Percentiles rank a stretch among this genome's conserved stretches.
Conservation (phyloP, 2,888 invertebrate genomes). For the Corbicula japonica region DNA sequence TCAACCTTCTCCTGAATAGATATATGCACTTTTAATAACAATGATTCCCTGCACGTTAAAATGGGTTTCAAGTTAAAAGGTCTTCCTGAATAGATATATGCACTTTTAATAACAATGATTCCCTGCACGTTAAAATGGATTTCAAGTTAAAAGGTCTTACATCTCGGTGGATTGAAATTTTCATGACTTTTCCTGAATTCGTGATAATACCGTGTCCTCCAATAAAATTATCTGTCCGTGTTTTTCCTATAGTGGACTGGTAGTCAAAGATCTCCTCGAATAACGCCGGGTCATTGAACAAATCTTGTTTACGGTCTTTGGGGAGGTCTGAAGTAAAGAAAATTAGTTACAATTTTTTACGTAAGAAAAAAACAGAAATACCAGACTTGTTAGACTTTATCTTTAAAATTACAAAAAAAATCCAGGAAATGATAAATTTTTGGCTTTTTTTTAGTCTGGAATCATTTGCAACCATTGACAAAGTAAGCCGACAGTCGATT, state of each 20-base stretch:
- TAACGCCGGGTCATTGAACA: constrained; percentile 70
- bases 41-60: no score
- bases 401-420: no score
- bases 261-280: constrained; percentile 85
- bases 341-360: background rate
- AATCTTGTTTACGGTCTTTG: constrained; percentile 58
- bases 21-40: no score
- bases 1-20: no score
- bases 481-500: no score
- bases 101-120: no score
- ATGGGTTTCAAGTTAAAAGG: no score
- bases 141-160: constrained; percentile 78
- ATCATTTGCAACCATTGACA: no score
- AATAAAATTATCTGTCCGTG: constrained; percentile 86
- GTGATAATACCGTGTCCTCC: constrained; percentile 86
- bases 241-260: constrained; percentile 86
- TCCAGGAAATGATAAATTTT: no score
- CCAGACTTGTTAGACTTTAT: background rate
- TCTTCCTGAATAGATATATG: no score
- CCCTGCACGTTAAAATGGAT: no score
- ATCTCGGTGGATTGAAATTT: constrained; percentile 87
- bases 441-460: no score
- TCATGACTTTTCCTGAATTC: constrained; percentile 85
- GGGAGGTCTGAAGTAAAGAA: constrained; percentile 56
- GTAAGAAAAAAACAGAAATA: background rate